These are phyloP conservation scores for Teleiodes luculella DNA, from an alignment of 2,888 invertebrate genomes.

Conservation along the genomic window DNA sequence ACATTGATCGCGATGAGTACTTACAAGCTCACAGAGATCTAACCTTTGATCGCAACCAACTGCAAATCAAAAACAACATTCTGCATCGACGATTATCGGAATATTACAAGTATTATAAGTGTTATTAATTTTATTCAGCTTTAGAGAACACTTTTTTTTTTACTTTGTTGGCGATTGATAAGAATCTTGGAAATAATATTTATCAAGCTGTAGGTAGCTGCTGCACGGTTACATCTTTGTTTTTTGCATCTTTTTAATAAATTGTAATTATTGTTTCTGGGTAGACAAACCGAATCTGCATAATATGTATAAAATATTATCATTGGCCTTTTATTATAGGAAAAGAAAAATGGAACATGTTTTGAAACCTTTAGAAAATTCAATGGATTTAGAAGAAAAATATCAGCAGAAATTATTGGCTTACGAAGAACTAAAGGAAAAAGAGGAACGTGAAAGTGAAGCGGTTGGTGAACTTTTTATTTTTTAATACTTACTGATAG, in stretches of 20 bases:
- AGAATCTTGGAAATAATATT: no score
- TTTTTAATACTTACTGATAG: background rate
- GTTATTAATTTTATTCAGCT: no score
- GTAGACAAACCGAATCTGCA: no score
- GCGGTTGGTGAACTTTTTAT: background rate
- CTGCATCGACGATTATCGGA: conserved; percentile 66
- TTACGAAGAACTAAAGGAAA: conserved; percentile 59
- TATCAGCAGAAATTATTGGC: conserved; percentile 56
- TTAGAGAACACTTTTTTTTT: no score
- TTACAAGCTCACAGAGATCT: conserved; percentile 58
- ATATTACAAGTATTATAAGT: conserved; percentile 67
- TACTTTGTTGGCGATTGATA: no score
- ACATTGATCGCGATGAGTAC: conserved; percentile 60
- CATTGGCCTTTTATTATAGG: conserved; percentile 36
- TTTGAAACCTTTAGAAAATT: conserved; percentile 56
- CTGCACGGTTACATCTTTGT: no score
- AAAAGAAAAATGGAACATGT: conserved; percentile 70
- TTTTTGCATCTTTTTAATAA: no score
- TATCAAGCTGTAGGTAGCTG: no score
- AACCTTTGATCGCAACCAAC: conserved; percentile 46
- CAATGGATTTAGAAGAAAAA: conserved; percentile 64
- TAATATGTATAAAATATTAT: conserved; percentile 11
- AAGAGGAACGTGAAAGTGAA: conserved; percentile 49
- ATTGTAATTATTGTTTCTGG: no score
- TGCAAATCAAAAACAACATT: conserved; percentile 61